Conservation (phyloP, 2,888 invertebrate species). For the Acanthosepion pharaonis region DNA sequence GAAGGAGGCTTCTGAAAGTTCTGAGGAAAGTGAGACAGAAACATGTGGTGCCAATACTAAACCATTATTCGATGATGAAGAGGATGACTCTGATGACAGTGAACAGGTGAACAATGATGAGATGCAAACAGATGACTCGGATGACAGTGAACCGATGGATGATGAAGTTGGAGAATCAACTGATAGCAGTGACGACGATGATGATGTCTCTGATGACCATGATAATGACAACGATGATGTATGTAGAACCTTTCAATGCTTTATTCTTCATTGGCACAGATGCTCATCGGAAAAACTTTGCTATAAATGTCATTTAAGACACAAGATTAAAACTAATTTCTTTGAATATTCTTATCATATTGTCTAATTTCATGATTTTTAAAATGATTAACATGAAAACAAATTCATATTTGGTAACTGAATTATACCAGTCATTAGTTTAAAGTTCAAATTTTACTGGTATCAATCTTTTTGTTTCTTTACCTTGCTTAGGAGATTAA, state of each 20-base stretch:
- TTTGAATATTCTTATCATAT: too few relatives aligned
- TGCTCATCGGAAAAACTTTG: neutral
- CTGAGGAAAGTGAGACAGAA: conserved; percentile 48
- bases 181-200: conserved; percentile 67
- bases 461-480: too few relatives aligned
- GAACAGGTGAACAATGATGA: conserved; percentile 45
- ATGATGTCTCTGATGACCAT: conserved; percentile 51
- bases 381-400: too few relatives aligned
- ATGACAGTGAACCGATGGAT: conserved; percentile 53
- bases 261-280: neutral
- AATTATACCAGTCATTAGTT: too few relatives aligned
- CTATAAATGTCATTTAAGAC: too few relatives aligned
- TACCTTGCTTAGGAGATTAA: too few relatives aligned
- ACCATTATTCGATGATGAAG: conserved; percentile 48
- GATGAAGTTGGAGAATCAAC: conserved; percentile 73
- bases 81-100: conserved; percentile 50
- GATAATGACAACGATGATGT: conserved; percentile 44
- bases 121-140: conserved; percentile 42
- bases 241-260: conserved; percentile 12
- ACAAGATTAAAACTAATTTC: too few relatives aligned
- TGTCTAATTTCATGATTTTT: too few relatives aligned
- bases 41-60: neutral
- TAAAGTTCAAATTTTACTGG: too few relatives aligned
- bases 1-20: conserved; percentile 48
- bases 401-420: too few relatives aligned